phyloP scores from a whole-genome alignment of 2,888 invertebrate species.

The Arge pagana region DNA sequence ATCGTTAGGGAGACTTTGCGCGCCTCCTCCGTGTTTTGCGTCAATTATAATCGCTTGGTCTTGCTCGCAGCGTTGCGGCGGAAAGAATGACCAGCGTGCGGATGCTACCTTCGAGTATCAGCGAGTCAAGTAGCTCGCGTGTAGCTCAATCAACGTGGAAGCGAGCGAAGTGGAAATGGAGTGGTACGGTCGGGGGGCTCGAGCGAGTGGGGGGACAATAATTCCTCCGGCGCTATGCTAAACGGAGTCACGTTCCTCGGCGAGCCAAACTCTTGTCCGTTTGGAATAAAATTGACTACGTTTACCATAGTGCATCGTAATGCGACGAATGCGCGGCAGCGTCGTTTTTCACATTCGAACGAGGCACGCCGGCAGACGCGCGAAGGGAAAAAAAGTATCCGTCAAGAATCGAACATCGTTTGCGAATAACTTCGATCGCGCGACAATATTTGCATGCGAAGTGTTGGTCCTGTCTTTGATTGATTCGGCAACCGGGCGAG shows the following conservation, averaged over 20 bases:
- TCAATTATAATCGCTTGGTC: slow-evolving; percentile 21
- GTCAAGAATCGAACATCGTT: too few relatives aligned
- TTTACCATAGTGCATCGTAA: slow-evolving; percentile 22
- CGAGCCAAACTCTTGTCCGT: slow-evolving; percentile 20
- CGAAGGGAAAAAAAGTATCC: too few relatives aligned
- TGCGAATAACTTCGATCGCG: too few relatives aligned
- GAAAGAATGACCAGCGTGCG: slow-evolving; percentile 15
- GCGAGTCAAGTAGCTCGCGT: slow-evolving; percentile 15
- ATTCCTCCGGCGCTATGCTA: slow-evolving; percentile 22
- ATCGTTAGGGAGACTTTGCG: neutral
- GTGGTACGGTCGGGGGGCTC: slow-evolving; percentile 13
- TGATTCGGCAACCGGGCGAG: too few relatives aligned
- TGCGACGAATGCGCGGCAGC: slow-evolving; percentile 14
- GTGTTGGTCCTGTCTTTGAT: too few relatives aligned
- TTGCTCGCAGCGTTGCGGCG: too few relatives aligned
- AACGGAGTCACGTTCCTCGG: slow-evolving; percentile 21
- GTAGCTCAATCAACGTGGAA: slow-evolving; percentile 18
- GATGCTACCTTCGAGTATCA: slow-evolving; percentile 15
- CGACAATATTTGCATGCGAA: too few relatives aligned
- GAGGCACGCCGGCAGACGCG: neutral
- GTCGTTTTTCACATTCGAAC: slow-evolving; percentile 19
- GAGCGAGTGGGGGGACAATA: slow-evolving; percentile 16
- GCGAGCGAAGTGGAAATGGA: slow-evolving; percentile 9
- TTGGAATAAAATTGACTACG: slow-evolving; percentile 22
- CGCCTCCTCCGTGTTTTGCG: slow-evolving; percentile 7